Evolutionary conservation across 2,113 vertebrate species (phyloP), one percentile per base, ranked within the genome.

Genomic region (Apodemus speciosus): DNA sequence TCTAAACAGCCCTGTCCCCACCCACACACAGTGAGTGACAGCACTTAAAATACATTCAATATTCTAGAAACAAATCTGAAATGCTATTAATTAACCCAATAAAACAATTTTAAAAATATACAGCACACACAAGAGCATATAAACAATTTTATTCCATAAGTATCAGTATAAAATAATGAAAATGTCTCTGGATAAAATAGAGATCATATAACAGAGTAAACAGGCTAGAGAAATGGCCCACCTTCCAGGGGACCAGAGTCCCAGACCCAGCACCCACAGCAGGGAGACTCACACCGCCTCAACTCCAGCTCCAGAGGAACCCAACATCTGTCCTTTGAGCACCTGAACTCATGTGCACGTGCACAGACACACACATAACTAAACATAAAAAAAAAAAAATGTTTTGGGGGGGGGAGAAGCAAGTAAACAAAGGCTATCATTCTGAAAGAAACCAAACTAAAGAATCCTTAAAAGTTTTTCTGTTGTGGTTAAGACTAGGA

Each of bases 101-200:
- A 91, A 88, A 89, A 91, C n/a, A 90, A 49, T 94, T 77, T 43
- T 75, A 25, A 92, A 9, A 90, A 88, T 35, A 76, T 30, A 86
- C 2, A 69, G 6, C 14, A 56, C 21, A 89, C 8, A 25, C n/a
- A 85, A 30, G 72, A 62, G 71, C 35, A 92, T 35, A 80, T 3
- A 93, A 18, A 89, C 16, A 94, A 53, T 53, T 92, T 93, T 94
- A 92, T 43, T 93, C 51, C 58, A 93, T 89, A 94, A 90, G 9
- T 92, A 85, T 79, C 25, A 80, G 6, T 72, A 68, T 60, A 32
- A 83, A 86, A 88, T 71, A 77, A 89, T 90, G 46, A 30, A 51
- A 77, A 90, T 56, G 13, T 16, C 14, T 64, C 10, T 64, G 18
- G 27, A 87, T 46, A 88, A 73, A 9, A n/a, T 35, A 77, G 73